These are phyloP conservation scores for Zoanthus gigantus DNA, from an alignment of 92 coral and sea anemone genomes.

Conservation along the genomic window DNA sequence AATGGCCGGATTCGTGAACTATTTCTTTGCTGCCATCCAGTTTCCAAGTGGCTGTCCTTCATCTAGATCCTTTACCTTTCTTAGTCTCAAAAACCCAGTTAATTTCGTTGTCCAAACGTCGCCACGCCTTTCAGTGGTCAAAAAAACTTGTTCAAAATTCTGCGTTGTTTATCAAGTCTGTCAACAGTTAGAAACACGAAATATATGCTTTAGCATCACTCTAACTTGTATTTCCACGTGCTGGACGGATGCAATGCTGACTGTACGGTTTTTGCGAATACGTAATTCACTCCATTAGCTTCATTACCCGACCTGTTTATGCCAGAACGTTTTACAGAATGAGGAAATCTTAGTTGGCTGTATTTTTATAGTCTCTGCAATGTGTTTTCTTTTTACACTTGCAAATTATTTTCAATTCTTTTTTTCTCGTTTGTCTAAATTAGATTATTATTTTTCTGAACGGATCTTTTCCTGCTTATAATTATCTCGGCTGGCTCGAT, in stretches of 20 bases:
- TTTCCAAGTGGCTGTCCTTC: too few relatives aligned
- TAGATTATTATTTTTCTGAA: slow-evolving; percentile 22
- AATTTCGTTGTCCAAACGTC: too few relatives aligned
- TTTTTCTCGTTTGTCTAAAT: slow-evolving; percentile 34
- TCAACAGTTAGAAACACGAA: too few relatives aligned
- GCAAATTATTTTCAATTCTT: slow-evolving; percentile 16
- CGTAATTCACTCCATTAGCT: background rate
- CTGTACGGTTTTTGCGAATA: background rate
- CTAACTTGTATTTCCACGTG: too few relatives aligned
- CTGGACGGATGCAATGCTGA: background rate
- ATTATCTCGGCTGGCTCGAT: slow-evolving; percentile 10
- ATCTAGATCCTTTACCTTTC: too few relatives aligned
- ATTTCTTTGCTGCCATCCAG: too few relatives aligned
- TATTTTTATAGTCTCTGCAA: slow-evolving; percentile 18
- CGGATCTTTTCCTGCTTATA: slow-evolving; percentile 6
- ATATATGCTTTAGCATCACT: too few relatives aligned
- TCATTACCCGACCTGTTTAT: background rate
- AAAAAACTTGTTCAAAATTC: too few relatives aligned
- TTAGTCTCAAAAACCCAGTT: too few relatives aligned
- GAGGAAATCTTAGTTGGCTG: slow-evolving; percentile 11
- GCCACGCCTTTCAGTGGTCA: too few relatives aligned
- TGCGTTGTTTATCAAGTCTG: too few relatives aligned
- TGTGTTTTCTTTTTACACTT: slow-evolving; percentile 28
- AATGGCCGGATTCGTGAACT: too few relatives aligned
- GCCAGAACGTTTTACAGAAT: slow-evolving; percentile 13